Evolutionary conservation across 2,113 vertebrate genomes (phyloP).

Genomic region (Psittacus erithacus): DNA sequence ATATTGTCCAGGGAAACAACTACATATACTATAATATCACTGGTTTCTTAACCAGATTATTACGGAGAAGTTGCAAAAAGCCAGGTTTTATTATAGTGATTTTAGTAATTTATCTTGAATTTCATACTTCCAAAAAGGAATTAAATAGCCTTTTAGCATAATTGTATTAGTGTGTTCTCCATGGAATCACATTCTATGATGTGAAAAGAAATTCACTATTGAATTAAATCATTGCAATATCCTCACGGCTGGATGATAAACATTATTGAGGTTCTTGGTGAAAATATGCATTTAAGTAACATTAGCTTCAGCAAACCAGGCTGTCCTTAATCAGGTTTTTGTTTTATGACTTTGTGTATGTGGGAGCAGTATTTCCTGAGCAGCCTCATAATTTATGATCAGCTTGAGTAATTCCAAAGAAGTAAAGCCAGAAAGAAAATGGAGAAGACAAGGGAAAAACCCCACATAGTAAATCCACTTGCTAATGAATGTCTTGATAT

Average conservation of each 20-base stretch:
- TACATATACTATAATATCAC: background rate
- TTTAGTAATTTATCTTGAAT: slow-evolving; percentile 12
- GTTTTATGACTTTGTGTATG: background rate
- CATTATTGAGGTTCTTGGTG: background rate
- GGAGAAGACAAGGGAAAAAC: background rate
- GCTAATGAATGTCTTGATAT: background rate
- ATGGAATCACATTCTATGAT: background rate
- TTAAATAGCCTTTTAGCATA: slow-evolving; percentile 6
- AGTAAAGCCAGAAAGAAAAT: background rate
- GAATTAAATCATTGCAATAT: background rate
- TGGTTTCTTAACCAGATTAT: slow-evolving; percentile 17
- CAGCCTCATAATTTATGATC: background rate
- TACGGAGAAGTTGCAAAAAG: background rate
- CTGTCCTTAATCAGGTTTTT: background rate
- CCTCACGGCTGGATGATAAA: background rate
- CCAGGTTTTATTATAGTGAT: slow-evolving; percentile 3
- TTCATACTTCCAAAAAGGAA: slow-evolving; percentile 15
- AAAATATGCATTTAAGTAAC: background rate
- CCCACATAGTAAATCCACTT: background rate
- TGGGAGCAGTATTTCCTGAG: background rate
- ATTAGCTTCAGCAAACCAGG: background rate
- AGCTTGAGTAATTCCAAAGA: background rate
- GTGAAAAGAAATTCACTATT: background rate
- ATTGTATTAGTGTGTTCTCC: slow-evolving; percentile 14
- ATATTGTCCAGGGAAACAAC: background rate